phyloP scores from a whole-genome alignment of 1,140 invertebrate genomes.

The Hyposmocoma kahamanoa region DNA sequence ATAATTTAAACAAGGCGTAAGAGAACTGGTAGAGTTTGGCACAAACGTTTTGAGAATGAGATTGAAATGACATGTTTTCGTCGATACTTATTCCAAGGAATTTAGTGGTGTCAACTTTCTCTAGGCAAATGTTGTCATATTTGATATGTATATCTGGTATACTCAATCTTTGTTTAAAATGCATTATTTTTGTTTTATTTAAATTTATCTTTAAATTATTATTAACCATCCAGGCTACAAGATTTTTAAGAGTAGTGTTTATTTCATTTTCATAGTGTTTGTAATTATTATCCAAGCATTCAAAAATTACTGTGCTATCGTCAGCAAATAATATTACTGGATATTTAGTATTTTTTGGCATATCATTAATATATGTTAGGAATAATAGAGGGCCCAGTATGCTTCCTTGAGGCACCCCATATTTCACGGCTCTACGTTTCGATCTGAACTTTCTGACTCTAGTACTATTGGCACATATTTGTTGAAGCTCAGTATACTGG shows the following conservation, averaged over 20 bases:
- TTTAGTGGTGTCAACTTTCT: neutral
- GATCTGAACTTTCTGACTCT: neutral
- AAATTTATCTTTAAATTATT: slow-evolving; percentile 9
- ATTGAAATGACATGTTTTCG: slow-evolving; percentile 5
- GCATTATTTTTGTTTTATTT: slow-evolving; percentile 7
- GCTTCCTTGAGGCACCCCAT: slow-evolving; percentile 10
- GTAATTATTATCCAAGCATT: neutral
- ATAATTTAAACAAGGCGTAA: slow-evolving; percentile 6
- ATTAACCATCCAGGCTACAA: slow-evolving; percentile 5
- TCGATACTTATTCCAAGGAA: slow-evolving; percentile 11
- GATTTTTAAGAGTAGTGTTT: neutral
- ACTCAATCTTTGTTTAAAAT: neutral
- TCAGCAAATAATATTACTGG: slow-evolving; percentile 10
- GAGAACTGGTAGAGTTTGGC: slow-evolving; percentile 7
- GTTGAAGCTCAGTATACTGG: neutral
- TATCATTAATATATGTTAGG: slow-evolving; percentile 9
- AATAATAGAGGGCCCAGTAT: slow-evolving; percentile 9
- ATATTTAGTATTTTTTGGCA: neutral
- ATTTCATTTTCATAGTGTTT: slow-evolving; percentile 6
- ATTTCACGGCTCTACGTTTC: neutral
- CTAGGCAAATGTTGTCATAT: slow-evolving; percentile 4
- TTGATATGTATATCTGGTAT: neutral
- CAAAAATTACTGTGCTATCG: slow-evolving; percentile 9
- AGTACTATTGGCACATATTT: neutral
- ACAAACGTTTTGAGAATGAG: slow-evolving; percentile 8